Evolutionary conservation across 1,140 invertebrate species (phyloP).

Genomic region (Aculops lycopersici): DNA sequence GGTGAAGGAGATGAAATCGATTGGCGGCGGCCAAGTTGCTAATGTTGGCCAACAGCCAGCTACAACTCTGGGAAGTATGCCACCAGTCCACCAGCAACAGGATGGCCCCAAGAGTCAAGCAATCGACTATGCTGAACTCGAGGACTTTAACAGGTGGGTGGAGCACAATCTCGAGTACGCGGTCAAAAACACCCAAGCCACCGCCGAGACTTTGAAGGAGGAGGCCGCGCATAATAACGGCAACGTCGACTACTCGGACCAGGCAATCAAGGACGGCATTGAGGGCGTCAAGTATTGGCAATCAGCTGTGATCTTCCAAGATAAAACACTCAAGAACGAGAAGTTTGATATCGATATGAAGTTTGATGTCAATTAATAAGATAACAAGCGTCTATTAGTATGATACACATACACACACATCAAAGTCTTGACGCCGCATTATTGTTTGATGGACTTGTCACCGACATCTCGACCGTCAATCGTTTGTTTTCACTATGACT

Average conservation of each 20-base stretch:
- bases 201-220: neutral
- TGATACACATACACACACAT: too few relatives aligned
- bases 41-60: too few relatives aligned
- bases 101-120: too few relatives aligned
- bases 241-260: neutral
- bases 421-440: too few relatives aligned
- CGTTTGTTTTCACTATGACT: constrained; percentile 26
- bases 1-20: too few relatives aligned
- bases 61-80: too few relatives aligned
- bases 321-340: neutral
- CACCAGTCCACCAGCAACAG: too few relatives aligned
- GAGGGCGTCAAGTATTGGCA: neutral
- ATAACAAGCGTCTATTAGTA: too few relatives aligned
- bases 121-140: neutral
- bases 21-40: too few relatives aligned
- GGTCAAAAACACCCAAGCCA: neutral
- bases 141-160: neutral
- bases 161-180: neutral
- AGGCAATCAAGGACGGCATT: neutral
- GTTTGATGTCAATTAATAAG: too few relatives aligned
- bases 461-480: neutral
- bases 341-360: neutral
- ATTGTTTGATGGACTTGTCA: too few relatives aligned
- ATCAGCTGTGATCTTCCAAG: neutral
- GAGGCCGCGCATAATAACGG: neutral